Evolutionary conservation across 2,797 vertebrate genomes (phyloP), one percentile per base, ranked within the genome.

Genomic region (Myiotriccus ornatus): DNA sequence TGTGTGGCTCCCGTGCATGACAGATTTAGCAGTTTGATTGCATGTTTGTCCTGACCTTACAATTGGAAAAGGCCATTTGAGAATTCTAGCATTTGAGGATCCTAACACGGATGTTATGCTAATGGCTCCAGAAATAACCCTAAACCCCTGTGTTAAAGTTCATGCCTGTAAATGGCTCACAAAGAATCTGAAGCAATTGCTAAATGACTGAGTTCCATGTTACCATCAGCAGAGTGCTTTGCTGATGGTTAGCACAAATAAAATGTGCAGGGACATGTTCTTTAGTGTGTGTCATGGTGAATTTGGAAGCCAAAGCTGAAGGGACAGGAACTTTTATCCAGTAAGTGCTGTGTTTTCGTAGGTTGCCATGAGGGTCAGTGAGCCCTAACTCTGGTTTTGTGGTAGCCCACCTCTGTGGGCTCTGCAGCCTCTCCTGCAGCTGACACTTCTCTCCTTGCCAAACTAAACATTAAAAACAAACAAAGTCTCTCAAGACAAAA

Each of bases 21-120:
- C 63, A 90, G 83, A 96, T 79, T 90, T 85, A 95, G 91, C 57
- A 75, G 60, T 89, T 75, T 77, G 67, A 62, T 91, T 94, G 73
- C 64, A 68, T 95, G 86, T 97, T 97, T 97, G 71, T 96, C 94
- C 90, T 92, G 91, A 97, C 96, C 81, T 92, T 94, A 79, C 10
- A 27, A 70, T 76, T 91, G 68, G 35, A 78, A 95, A 96, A 91
- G n/a, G 65, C 47, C 35, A 34, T 88, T 93, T 83, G 84, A 97
- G 91, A 82, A 89, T 55, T 85, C 41, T 91, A 32, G 37, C 59
- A 50, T 89, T 95, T 95, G 81, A 97, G 92, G 60, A 94, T 59
- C 73, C 63, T 95, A 65, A 81, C 49, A 90, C 90, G 70, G n/a
- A 11, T 64, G 28, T 95, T 97, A 76, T 64, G 59, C 76, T 94